A percentile compares a stretch with the other conserved stretches of the same genome.
Evolutionary conservation across 2,888 invertebrate species (phyloP).

Genomic region (Agrotis exclamationis): DNA sequence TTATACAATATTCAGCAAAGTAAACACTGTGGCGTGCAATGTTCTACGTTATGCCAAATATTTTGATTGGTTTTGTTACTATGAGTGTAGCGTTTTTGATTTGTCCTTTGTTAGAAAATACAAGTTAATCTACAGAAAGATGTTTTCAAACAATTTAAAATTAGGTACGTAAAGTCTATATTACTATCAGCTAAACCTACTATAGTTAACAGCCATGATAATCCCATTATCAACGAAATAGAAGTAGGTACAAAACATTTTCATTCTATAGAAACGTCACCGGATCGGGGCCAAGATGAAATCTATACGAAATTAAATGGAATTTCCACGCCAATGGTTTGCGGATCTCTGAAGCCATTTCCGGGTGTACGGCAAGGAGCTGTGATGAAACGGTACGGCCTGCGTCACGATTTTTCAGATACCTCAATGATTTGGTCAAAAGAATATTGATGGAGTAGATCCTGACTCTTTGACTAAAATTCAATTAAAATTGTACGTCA

Average conservation of each 20-base stretch:
- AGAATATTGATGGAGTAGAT: constrained; percentile 25
- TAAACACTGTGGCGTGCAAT: constrained; percentile 18
- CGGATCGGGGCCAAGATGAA: constrained; percentile 64
- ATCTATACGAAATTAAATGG: constrained; percentile 82
- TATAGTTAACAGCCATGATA: neutral
- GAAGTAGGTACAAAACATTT: constrained; percentile 11
- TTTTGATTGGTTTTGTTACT: constrained; percentile 20
- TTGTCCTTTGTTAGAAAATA: too few species aligned
- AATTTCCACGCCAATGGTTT: constrained; percentile 82
- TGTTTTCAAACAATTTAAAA: neutral
- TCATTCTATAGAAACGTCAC: constrained; percentile 50
- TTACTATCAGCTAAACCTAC: neutral
- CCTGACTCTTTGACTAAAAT: constrained; percentile 16
- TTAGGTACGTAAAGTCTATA: too few species aligned
- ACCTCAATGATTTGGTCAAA: constrained; percentile 48
- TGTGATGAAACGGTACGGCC: constrained; percentile 74
- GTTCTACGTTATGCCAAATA: constrained; percentile 16
- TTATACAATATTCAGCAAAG: constrained; percentile 37
- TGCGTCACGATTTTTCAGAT: constrained; percentile 21
- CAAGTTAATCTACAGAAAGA: neutral
- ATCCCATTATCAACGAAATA: constrained; percentile 13
- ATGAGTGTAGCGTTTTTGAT: too few species aligned
- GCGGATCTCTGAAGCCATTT: constrained; percentile 80
- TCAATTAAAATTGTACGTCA: constrained; percentile 10
- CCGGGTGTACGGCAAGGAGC: constrained; percentile 69